Evolutionary conservation across 2,888 invertebrate genomes (phyloP).

Genomic region (Panzeria rudis): DNA sequence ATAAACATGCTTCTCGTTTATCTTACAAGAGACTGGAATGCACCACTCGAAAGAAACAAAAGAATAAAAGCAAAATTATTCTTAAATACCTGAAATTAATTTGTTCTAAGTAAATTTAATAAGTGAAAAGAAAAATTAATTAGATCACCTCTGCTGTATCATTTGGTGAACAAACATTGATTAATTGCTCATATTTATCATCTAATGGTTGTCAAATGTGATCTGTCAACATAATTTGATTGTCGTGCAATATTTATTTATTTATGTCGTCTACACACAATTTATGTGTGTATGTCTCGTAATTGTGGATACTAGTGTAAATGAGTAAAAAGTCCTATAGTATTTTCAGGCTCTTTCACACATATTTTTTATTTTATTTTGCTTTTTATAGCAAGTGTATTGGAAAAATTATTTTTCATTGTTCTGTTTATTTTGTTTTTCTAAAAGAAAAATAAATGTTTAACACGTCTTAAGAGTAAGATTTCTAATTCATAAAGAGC

Average conservation of each 20-base stretch:
- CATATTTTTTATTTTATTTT: background rate
- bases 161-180: constrained; percentile 17
- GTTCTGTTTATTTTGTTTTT: background rate
- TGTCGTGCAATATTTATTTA: background rate
- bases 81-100: constrained; percentile 18
- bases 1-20: constrained; percentile 22
- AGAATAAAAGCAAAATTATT: constrained; percentile 14
- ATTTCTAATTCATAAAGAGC: background rate
- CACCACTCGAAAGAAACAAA: constrained; percentile 29
- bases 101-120: constrained; percentile 1
- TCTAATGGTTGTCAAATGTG: constrained; percentile 15
- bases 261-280: background rate
- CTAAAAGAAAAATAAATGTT: constrained; percentile 43
- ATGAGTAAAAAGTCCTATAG: background rate
- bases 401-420: constrained; percentile 29
- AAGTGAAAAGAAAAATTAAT: constrained; percentile 46
- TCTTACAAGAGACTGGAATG: background rate
- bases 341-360: background rate
- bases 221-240: background rate
- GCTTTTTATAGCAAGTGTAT: constrained; percentile 47
- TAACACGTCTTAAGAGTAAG: constrained; percentile 15
- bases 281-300: background rate
- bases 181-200: constrained; percentile 60
- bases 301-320: background rate
- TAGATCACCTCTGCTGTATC: constrained; percentile 35